Evolutionary conservation across 2,797 vertebrate genomes (phyloP), one percentile per base, ranked within the genome.

Genomic region (Argya squamiceps): DNA sequence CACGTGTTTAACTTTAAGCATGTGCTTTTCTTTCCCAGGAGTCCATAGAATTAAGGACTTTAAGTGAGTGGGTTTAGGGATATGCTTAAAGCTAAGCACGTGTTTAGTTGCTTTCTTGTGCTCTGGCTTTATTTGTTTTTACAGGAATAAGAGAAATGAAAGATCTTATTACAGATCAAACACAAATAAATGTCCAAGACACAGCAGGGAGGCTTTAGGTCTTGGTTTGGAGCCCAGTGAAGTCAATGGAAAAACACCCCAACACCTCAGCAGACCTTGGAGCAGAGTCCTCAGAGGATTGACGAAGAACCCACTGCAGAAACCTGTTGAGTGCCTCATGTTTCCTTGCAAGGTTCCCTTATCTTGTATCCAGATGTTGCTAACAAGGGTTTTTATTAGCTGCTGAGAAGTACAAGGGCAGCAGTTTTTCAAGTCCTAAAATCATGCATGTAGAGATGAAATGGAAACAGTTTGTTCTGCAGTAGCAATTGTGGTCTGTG

Each of bases 351-450:
- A 76, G 88, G 92, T 86, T 89, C 83, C 77, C 83, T 92, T 96
- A 93, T 96, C 94, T 90, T 88, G 84, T 93, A 79, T 79, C 93
- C 95, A 96, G 95, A 94, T 97, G 94, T 95, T 79, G 89, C 95
- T 97, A 95, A 96, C 94, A 96, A 93, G 70, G 80, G 15, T 32
- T 96, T 96, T 95, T 96, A 96, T 94, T 95, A 93, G 96, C 95
- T 95, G 88, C 80, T 94, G 96, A 94, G 95, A 94, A 79, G 83
- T 63, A 88, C 3, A 14, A 93, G 76, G 63, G 80, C 2, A 39
- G 74, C 88, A 90, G 67, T 86, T 92, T 93, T 93, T 91, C 88
- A 92, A 27, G 74, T 60, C 73, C 87, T 95, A 56, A 88, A 90
- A 87, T 73, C 55, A 63, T 30, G 77, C 52, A 67, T 32, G 17